Conservation (phyloP, 2,888 invertebrate genomes). For the Nomada hirtipes region DNA sequence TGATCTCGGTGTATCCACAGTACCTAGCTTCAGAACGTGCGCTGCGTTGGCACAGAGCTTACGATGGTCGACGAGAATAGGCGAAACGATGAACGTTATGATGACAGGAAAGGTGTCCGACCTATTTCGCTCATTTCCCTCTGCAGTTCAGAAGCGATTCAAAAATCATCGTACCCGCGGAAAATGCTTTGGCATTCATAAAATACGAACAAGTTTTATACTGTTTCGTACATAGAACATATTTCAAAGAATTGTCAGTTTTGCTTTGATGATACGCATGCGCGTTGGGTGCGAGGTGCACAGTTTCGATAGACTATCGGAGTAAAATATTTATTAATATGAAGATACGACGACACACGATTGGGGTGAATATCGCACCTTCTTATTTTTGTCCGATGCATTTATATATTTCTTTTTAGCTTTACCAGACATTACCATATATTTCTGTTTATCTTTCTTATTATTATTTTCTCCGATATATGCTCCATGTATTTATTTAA, state of each 20-base stretch:
- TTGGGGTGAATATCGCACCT: neutral
- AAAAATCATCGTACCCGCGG: too few species aligned
- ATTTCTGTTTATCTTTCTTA: too few species aligned
- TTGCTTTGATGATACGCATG: conserved; percentile 5
- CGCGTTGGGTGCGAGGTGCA: neutral
- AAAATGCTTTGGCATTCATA: too few species aligned
- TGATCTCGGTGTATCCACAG: conserved; percentile 43
- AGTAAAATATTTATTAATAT: neutral
- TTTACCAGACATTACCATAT: too few species aligned
- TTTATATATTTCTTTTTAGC: neutral
- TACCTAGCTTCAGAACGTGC: conserved; percentile 40
- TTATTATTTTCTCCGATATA: neutral
- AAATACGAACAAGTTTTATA: neutral
- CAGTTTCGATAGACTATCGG: too few species aligned
- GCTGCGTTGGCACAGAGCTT: conserved; percentile 9
- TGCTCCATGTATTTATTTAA: neutral
- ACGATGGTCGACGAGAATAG: conserved; percentile 3
- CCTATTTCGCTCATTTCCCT: neutral
- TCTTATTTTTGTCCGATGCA: neutral
- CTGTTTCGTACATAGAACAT: neutral
- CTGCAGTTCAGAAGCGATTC: neutral
- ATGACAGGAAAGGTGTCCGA: neutral
- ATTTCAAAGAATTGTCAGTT: neutral
- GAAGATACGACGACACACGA: neutral
- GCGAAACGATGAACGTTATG: conserved; percentile 15